Evolutionary conservation across 1,140 invertebrate genomes (phyloP).

Genomic region (Brachionus calyciflorus): DNA sequence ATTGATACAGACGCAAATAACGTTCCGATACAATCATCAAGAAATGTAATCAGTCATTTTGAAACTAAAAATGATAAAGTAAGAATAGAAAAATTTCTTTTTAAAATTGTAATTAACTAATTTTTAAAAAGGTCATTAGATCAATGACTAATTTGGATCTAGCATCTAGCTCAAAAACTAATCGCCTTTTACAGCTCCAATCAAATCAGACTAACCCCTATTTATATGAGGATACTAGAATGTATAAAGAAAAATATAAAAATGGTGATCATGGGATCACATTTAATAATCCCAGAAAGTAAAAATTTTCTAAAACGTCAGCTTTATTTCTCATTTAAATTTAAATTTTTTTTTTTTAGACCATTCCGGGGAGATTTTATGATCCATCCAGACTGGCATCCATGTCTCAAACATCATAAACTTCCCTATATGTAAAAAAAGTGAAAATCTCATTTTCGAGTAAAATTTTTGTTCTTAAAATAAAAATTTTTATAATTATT

Average conservation of each 20-base stretch:
- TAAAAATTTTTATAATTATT: neutral
- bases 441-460: neutral
- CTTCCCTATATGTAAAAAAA: constrained; percentile 48
- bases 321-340: neutral
- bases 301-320: neutral
- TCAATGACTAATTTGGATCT: constrained; percentile 28
- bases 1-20: constrained; percentile 20
- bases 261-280: constrained; percentile 38
- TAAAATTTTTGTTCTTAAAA: neutral
- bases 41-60: constrained; percentile 35
- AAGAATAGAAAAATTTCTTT: neutral
- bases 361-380: constrained; percentile 52
- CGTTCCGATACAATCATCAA: neutral
- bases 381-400: constrained; percentile 54
- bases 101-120: neutral
- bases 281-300: constrained; percentile 20
- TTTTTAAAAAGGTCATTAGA: constrained; percentile 6
- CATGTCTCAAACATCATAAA: constrained; percentile 52
- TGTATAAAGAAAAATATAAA: constrained; percentile 45
- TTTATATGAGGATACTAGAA: constrained; percentile 37
- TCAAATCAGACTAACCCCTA: constrained; percentile 33
- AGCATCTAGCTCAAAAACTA: neutral
- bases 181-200: neutral
- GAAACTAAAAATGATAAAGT: neutral
- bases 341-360: neutral